Evolutionary conservation across 2,113 vertebrate genomes (phyloP).

Genomic region (Gallinago media): DNA sequence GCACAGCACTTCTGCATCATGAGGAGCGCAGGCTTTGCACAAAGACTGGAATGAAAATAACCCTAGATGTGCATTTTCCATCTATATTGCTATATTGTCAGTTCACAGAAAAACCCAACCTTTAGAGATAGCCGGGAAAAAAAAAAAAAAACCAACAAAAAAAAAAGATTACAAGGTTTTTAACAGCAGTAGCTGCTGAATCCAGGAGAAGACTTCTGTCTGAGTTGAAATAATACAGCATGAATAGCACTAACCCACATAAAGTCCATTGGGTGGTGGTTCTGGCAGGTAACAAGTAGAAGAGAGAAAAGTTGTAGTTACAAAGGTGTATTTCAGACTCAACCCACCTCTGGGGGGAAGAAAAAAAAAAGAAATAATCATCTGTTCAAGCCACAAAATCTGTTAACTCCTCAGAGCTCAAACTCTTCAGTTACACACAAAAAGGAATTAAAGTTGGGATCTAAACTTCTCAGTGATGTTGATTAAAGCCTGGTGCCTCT

Average conservation of each 20-base stretch:
- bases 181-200: not conserved
- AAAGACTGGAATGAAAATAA: not conserved
- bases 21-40: rapidly evolving
- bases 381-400: not conserved
- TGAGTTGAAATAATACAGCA: not conserved
- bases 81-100: not conserved
- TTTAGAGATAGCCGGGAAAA: not conserved
- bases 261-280: not conserved
- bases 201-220: not conserved
- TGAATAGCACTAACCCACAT: not conserved
- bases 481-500: not conserved
- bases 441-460: not conserved
- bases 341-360: not conserved
- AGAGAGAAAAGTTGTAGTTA: not conserved
- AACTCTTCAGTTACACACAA: not conserved
- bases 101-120: not conserved
- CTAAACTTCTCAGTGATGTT: not conserved
- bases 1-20: not conserved
- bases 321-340: not conserved
- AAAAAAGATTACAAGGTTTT: not conserved
- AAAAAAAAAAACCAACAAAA: not conserved
- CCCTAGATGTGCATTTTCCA: not conserved
- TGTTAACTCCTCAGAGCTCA: not conserved
- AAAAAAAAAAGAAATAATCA: not conserved
- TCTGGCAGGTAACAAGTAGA: not conserved